These are phyloP conservation scores for Oreonectes daqikongensis DNA, from an alignment of 2,797 vertebrate genomes.

Conservation along the genomic window DNA sequence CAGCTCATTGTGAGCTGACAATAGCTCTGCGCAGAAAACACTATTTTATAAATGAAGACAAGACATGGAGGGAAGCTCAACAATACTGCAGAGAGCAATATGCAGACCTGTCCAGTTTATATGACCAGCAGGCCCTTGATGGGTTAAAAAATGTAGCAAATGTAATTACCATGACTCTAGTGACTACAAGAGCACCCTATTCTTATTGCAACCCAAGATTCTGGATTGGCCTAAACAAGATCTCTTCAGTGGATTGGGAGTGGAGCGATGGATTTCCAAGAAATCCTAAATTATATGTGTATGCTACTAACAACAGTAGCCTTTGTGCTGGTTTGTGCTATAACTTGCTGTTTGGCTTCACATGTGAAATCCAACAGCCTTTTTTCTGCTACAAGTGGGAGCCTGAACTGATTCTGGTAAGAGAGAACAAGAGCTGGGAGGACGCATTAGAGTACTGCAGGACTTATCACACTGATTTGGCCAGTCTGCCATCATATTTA, in stretches of 20 bases:
- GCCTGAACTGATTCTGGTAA: slow-evolving; percentile 9
- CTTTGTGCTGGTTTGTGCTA: too few relatives aligned
- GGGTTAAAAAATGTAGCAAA: too few relatives aligned
- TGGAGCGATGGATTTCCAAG: slow-evolving; percentile 37
- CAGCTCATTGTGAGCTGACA: slow-evolving; percentile 26
- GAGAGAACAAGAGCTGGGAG: slow-evolving; percentile 13
- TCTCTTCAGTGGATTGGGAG: too few relatives aligned
- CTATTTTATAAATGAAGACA: background rate
- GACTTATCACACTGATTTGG: slow-evolving; percentile 5
- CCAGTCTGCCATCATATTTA: slow-evolving; percentile 9
- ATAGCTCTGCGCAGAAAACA: slow-evolving; percentile 16
- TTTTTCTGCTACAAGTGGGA: slow-evolving; percentile 33
- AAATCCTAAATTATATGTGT: too few relatives aligned
- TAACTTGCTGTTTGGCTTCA: too few relatives aligned
- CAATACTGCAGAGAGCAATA: background rate
- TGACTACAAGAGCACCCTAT: too few relatives aligned
- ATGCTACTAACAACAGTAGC: too few relatives aligned
- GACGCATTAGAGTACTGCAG: slow-evolving; percentile 31
- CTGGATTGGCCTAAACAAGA: too few relatives aligned
- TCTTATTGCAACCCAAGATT: too few relatives aligned
- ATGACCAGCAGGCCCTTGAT: background rate
- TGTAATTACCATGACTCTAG: too few relatives aligned
- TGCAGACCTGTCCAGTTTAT: slow-evolving; percentile 20
- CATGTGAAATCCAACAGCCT: too few relatives aligned
- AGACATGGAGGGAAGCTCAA: background rate